These are phyloP conservation scores for Octodon degus DNA, from an alignment of 2,113 vertebrate species.

Conservation along the genomic window DNA sequence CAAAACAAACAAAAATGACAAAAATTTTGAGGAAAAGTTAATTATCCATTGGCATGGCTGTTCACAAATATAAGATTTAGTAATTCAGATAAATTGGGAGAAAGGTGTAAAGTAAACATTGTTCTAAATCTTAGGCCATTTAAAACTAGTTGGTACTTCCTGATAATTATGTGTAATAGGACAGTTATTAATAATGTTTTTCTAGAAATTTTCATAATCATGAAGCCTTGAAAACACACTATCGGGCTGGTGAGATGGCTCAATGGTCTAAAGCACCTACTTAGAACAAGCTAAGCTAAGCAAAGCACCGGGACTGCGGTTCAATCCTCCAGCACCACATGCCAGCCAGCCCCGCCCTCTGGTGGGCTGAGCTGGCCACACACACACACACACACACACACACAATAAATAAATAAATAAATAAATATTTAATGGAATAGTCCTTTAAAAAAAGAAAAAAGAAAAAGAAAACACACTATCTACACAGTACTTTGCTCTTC, in stretches of 20 bases:
- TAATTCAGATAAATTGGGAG: constrained; percentile 19
- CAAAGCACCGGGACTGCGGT: no score
- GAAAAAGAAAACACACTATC: neutral
- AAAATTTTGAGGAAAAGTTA: neutral
- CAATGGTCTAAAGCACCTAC: no score
- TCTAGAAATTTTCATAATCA: constrained; percentile 30
- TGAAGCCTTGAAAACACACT: constrained; percentile 25
- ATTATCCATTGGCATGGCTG: neutral
- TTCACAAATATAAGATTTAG: constrained; percentile 15
- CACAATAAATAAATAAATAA: no score
- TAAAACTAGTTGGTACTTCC: constrained; percentile 32
- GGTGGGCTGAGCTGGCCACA: no score
- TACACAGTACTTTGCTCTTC: constrained; percentile 6
- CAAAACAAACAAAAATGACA: neutral
- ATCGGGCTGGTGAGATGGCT: no score
- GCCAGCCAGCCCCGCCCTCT: no score
- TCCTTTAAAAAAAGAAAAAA: no score
- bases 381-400: no score
- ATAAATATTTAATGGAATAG: no score
- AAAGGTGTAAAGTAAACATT: constrained; percentile 1
- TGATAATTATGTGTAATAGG: neutral
- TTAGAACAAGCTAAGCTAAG: no score
- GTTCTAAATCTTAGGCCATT: constrained; percentile 9
- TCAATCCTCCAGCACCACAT: no score
- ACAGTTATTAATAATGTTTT: constrained; percentile 7